Evolutionary conservation across 1,140 invertebrate genomes (phyloP).

Genomic region (Drosophila sp.): DNA sequence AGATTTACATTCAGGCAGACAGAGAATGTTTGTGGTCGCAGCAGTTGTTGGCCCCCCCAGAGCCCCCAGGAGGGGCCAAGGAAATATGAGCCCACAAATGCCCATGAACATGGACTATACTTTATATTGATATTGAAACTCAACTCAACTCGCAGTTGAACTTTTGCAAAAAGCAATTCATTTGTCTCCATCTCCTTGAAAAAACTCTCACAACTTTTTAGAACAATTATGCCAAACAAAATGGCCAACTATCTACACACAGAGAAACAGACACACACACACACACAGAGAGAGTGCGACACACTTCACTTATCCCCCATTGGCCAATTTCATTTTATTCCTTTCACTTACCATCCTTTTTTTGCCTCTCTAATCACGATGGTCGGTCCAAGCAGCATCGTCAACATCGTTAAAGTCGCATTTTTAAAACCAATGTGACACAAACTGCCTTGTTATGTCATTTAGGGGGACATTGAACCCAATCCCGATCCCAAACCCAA

Average conservation of each 20-base stretch:
- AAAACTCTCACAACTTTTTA: constrained; percentile 53
- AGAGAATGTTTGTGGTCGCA: constrained; percentile 49
- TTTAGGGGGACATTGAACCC: constrained; percentile 68
- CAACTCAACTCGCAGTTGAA: constrained; percentile 5
- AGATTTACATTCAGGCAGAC: constrained; percentile 68
- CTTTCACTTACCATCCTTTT: background rate
- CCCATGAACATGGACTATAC: constrained; percentile 8
- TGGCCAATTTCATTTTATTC: constrained; percentile 39
- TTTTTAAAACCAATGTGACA: constrained; percentile 75
- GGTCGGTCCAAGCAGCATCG: constrained; percentile 13
- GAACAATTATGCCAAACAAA: constrained; percentile 61
- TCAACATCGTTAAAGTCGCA: constrained; percentile 72
- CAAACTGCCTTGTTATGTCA: constrained; percentile 73
- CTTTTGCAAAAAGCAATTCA: constrained; percentile 52
- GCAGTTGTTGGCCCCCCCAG: constrained; percentile 11
- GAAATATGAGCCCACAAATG: constrained; percentile 6
- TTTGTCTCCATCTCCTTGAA: constrained; percentile 62
- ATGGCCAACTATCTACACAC: constrained; percentile 44
- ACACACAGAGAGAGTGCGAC: background rate
- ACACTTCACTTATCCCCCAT: constrained; percentile 15
- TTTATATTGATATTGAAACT: constrained; percentile 10
- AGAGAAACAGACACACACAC: background rate
- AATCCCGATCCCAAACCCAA: constrained; percentile 45
- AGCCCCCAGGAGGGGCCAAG: background rate
- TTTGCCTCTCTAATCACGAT: constrained; percentile 6